Base-by-base conservation (phyloP, 2,113 vertebrate genomes). In the Ancistrus triradiatus region DNA sequence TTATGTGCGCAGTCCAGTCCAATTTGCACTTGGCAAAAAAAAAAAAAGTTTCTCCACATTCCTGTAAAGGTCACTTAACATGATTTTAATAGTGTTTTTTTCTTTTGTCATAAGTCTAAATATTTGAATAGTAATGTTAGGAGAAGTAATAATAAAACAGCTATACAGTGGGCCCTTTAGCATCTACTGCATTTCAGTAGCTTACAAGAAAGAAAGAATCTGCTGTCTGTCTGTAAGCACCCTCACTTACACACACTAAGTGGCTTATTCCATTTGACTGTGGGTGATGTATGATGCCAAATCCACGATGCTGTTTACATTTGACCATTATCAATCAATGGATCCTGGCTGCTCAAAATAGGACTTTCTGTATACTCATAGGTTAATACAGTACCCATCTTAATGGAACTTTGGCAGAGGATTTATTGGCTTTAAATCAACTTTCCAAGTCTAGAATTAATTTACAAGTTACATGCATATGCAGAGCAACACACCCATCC, bases 371-470 rank as follows among this genome's bases (percentile, higher is more conserved):
- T 77, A 78, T 72, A 81, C 8, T 72, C 75, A 74, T 76, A 25
- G 59, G 68, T 77, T 68, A 74, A 68, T 74, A 73, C 73, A 65
- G 53, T 13, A 53, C 66, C 66, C 80, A 78, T 60, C 63, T 21
- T 72, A 62, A 74, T 76, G 67, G 64, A 77, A 81, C 60, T 80
- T 83, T 84, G 81, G 77, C 79, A 52, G 50, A 70, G 81, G 79
- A 84, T 85, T 85, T 84, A 83, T 77, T 72, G 68, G 51, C 0
- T 37, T 74, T 73, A 62, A 74, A 75, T 83, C 78, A 83, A 84
- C 77, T 86, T 85, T 83, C 81, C 77, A 68, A 46, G 60, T 77
- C 53, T 31, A 79, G 82, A 81, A 86, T 86, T 80, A 78, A 81
- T 84, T 81, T 83, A 78, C 75, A 79, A 78, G 76, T 84, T 81